A percentile compares a stretch with the other conserved stretches of the same genome.
These are phyloP conservation scores for Rhizoglyphus robini DNA, from an alignment of 1,140 invertebrate genomes.

Conservation along the genomic window DNA sequence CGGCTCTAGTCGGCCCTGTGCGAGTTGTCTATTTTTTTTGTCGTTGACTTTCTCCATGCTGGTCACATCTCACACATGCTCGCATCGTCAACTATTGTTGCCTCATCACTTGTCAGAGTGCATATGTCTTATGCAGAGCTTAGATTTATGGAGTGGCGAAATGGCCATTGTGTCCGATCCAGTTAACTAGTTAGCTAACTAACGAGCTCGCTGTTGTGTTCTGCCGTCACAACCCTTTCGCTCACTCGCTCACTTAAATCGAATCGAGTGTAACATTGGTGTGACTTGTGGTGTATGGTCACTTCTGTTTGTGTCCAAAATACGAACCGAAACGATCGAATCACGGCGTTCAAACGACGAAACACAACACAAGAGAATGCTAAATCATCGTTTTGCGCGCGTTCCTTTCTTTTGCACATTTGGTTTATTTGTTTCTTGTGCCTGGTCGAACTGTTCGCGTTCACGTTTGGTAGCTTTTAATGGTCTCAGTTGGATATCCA, in stretches of 20 bases:
- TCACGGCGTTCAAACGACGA: too few relatives aligned
- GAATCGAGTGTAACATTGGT: not conserved
- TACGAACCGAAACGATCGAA: too few relatives aligned
- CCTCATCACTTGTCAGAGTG: not conserved
- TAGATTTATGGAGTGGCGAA: not conserved
- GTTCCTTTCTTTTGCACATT: not conserved
- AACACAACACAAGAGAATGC: not conserved
- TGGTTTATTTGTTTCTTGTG: not conserved
- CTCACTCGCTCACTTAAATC: not conserved
- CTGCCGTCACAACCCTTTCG: not conserved
- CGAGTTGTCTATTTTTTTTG: not conserved
- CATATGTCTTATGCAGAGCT: not conserved
- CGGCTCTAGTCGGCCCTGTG: not conserved
- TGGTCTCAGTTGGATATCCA: not conserved
- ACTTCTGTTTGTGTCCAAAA: not conserved
- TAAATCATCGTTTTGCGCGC: not conserved
- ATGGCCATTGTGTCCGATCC: not conserved
- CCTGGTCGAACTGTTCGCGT: not conserved
- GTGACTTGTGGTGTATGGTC: not conserved
- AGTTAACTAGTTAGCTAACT: too few relatives aligned
- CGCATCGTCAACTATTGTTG: not conserved
- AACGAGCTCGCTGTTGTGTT: too few relatives aligned
- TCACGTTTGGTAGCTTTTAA: slow-evolving; percentile 9
- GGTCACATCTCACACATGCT: not conserved
- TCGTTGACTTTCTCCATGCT: too few relatives aligned